Percentiles rank a stretch among this genome's conserved stretches.
These are phyloP conservation scores for Laterallus jamaicensis DNA, from an alignment of 2,113 vertebrate genomes.

Conservation along the genomic window DNA sequence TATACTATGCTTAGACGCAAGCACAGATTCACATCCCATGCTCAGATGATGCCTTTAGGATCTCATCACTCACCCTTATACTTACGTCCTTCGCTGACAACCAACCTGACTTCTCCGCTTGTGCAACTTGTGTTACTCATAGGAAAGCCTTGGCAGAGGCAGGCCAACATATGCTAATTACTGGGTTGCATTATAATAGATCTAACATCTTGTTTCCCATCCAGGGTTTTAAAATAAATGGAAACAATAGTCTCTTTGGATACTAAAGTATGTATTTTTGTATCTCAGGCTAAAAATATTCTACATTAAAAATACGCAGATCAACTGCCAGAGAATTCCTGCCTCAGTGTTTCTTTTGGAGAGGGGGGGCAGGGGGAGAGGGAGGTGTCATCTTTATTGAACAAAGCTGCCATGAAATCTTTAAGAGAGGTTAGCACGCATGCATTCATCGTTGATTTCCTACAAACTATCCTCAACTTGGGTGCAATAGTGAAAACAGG, in stretches of 20 bases:
- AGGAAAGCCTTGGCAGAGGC: constrained; percentile 41
- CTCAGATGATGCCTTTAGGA: not conserved
- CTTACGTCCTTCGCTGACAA: not conserved
- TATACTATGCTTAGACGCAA: not conserved
- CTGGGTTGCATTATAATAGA: constrained; percentile 55
- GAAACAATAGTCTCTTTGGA: constrained; percentile 33
- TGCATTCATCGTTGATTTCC: not conserved
- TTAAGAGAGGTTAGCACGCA: not conserved
- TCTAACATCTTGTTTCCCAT: constrained; percentile 54
- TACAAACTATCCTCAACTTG: not conserved
- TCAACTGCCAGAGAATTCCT: constrained; percentile 22
- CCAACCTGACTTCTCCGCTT: constrained; percentile 26
- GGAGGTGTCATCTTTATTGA: not conserved
- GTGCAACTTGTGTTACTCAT: constrained; percentile 50
- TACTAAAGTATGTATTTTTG: constrained; percentile 3
- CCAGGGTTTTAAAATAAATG: constrained; percentile 52
- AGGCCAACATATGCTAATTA: constrained; percentile 57
- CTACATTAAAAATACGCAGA: constrained; percentile 4
- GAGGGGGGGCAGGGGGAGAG: too few relatives aligned
- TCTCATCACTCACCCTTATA: not conserved
- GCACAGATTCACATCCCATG: not conserved
- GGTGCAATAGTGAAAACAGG: not conserved
- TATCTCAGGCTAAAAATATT: constrained; percentile 44
- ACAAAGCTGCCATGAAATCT: not conserved
- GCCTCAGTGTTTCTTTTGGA: not conserved